A percentile compares a stretch with the other conserved stretches of the same genome.
phyloP scores from a whole-genome alignment of 2,888 invertebrate genomes.

The Leistus spinibarbis region DNA sequence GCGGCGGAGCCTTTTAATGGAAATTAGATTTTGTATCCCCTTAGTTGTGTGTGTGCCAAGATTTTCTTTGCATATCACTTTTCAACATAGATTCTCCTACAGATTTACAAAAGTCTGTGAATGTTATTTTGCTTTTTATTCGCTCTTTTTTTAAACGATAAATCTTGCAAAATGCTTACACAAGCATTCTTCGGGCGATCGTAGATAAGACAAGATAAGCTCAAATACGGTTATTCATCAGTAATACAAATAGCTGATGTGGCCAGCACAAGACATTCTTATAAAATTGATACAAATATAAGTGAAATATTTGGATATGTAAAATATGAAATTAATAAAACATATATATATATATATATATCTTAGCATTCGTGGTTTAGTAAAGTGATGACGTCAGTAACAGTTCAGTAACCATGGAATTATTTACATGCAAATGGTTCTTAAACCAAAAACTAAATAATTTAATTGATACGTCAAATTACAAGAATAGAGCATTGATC shows the following conservation, averaged over 20 bases:
- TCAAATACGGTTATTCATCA: neutral
- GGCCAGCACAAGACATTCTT: too few species aligned
- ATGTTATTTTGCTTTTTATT: neutral
- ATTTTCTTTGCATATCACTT: neutral
- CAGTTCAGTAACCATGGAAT: too few species aligned
- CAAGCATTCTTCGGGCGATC: neutral
- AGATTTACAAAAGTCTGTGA: neutral
- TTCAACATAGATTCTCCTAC: neutral
- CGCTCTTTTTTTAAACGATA: neutral
- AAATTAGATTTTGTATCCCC: constrained; percentile 29
- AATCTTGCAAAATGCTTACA: neutral
- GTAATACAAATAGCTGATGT: neutral
- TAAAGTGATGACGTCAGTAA: too few species aligned
- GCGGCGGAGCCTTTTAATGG: constrained; percentile 25
- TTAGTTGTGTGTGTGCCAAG: neutral
- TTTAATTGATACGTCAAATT: too few species aligned
- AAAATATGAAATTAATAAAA: too few species aligned
- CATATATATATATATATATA: too few species aligned
- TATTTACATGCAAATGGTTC: too few species aligned
- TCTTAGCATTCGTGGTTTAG: too few species aligned
- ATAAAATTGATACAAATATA: too few species aligned
- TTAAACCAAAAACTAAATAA: too few species aligned
- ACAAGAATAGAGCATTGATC: too few species aligned
- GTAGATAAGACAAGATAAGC: neutral
- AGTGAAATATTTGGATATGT: too few species aligned